A percentile compares a stretch with the other conserved stretches of the same genome.
These are phyloP conservation scores for Yponomeuta evonymella DNA, from an alignment of 2,888 invertebrate genomes.

Conservation along the genomic window DNA sequence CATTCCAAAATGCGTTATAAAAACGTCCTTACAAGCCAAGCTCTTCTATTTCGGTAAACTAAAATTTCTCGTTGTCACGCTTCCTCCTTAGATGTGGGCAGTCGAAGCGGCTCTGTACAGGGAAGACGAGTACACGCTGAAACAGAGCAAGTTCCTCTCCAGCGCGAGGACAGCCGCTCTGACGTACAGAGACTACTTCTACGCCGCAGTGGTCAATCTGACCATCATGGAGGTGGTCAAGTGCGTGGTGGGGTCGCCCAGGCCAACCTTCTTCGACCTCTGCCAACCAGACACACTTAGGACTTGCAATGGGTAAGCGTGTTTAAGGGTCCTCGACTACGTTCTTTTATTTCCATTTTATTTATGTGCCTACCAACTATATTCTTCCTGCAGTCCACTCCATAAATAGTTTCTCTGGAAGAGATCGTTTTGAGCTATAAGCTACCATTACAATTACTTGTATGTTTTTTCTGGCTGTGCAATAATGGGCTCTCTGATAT, in stretches of 20 bases:
- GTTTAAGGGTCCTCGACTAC: too few species aligned
- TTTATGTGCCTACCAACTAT: too few species aligned
- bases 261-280: conserved; percentile 85
- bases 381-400: too few species aligned
- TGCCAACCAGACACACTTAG: conserved; percentile 80
- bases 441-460: too few species aligned
- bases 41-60: too few species aligned
- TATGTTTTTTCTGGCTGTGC: too few species aligned
- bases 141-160: conserved; percentile 52
- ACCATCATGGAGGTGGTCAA: conserved; percentile 79
- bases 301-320: conserved; percentile 75
- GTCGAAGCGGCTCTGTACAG: conserved; percentile 57
- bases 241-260: conserved; percentile 80
- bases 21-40: too few species aligned
- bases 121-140: conserved; percentile 60
- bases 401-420: too few species aligned
- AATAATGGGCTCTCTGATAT: too few species aligned
- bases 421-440: too few species aligned
- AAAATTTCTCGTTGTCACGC: not conserved
- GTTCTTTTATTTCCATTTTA: too few species aligned
- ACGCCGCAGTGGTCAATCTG: conserved; percentile 78
- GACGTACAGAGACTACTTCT: conserved; percentile 78
- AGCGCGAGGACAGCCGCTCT: conserved; percentile 58
- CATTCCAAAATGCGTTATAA: too few species aligned
- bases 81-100: conserved; percentile 57